Percentiles rank a stretch among this genome's conserved stretches.
These are phyloP conservation scores for Neoaliturus tenellus DNA, from an alignment of 2,888 invertebrate species.

Conservation along the genomic window DNA sequence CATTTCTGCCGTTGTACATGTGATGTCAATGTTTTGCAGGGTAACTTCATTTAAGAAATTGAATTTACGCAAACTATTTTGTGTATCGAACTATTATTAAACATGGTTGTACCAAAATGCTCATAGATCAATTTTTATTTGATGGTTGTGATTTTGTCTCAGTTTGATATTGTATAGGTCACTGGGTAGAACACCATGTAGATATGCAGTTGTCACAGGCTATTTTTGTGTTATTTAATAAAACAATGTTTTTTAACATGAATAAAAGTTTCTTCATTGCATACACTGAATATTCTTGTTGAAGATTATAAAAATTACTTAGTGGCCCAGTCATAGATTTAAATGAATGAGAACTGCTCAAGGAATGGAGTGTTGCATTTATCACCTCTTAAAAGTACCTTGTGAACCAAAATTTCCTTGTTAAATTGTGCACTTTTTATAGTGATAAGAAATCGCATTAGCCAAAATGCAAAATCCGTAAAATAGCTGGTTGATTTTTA, in stretches of 20 bases:
- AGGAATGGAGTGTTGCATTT: no score
- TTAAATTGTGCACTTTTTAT: no score
- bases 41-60: neutral
- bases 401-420: no score
- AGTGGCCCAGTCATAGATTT: no score
- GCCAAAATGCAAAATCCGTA: no score
- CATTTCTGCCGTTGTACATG: constrained; percentile 31
- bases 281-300: no score
- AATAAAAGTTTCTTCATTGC: no score
- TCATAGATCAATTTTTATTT: constrained; percentile 34
- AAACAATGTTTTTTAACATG: constrained; percentile 22
- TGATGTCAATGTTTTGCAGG: constrained; percentile 44
- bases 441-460: no score
- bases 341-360: no score
- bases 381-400: no score
- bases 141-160: constrained; percentile 44
- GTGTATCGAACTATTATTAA: neutral
- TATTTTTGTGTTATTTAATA: constrained; percentile 36
- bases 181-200: constrained; percentile 42
- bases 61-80: constrained; percentile 1
- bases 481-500: no score
- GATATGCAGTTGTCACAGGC: constrained; percentile 30
- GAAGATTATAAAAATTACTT: no score
- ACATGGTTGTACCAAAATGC: constrained; percentile 41
- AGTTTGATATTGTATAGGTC: constrained; percentile 7